Evolutionary conservation across 1,140 invertebrate genomes (phyloP), one percentile per base, ranked within the genome.

Genomic region (Latrodectus geometricus): DNA sequence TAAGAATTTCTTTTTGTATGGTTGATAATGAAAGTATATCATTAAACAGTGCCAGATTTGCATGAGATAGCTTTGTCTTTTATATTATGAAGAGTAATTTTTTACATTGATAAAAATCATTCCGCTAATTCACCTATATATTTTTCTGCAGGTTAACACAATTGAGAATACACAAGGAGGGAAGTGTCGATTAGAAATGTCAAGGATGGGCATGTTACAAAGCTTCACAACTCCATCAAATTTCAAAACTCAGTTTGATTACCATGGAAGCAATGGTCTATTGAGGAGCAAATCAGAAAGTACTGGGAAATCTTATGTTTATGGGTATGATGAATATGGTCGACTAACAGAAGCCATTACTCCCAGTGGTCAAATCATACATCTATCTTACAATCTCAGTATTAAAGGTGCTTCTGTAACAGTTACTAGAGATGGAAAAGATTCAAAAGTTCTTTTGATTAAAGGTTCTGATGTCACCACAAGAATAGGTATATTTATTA

Each of bases 81-180:
- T 65, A 9, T 14, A 15, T 14, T 11, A 65, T 65, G 8, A 65
- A 21, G 8, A 20, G 21, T 21, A 69, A 20, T 69, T 69, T 73
- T 11, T 73, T 73, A 15, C 49, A 65, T 15, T 14, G n/a, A 65
- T 65, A 65, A 65, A 65, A 7, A 65, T 14, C 7, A 65, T 65
- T 65, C 12, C 7, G 1, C 35, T 35, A 35, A 35, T 65, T 65
- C 15, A 35, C 5, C 35, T 35, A 5, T 35, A 35, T 35, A 35
- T 35, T 61, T 35, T 3, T 15, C 35, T 65, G 9, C 21, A 87
- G 85, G 93, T 93, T 0, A 97, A 96, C 89, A 97, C 96, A 8
- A 98, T 99, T 89, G 96, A 98, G 92, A 97, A 97, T 89, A 96
- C 96, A 14, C 96, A 97, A 91, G 96, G 97, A 90, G 96, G 96